Evolutionary conservation across 2,113 vertebrate species (phyloP), one percentile per base, ranked within the genome.

Genomic region (Sisor rabdophorus): DNA sequence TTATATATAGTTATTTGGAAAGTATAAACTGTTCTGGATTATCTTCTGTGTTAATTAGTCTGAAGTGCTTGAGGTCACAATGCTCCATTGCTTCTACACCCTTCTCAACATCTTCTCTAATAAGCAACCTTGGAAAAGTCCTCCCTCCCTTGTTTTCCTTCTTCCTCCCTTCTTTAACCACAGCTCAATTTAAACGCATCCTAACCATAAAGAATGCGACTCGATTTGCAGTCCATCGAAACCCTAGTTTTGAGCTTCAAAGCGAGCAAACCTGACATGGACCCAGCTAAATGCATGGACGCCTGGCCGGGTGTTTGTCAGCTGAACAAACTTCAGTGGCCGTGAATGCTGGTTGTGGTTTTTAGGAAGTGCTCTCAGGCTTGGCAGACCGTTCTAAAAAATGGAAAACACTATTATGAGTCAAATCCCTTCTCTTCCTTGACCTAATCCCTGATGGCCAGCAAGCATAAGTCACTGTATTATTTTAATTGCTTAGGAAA

Each of bases 381-480:
- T 81, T 81, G 70, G 76, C 82, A 30, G 17, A n/a, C 26, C 28
- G 48, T 76, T 64, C 9, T 36, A 15, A 69, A 79, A 84, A 77
- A 81, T 63, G 74, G 79, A 84, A 81, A 84, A 81, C 82, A 79
- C 76, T 76, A 83, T 74, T 71, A 68, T 52, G 55, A 75, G 52
- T 22, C 74, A 69, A 74, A 63, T 36, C 69, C 30, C 52, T 63
- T 24, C 67, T 30, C 40, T 60, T 81, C 80, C 50, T 76, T 63
- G 68, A n/a, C 24, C 28, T 56, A 55, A 56, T 48, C 47, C 52
- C 79, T 50, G 78, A 65, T 53, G 69, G 81, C 64, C 56, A 52
- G 73, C 74, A 72, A 71, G 73, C 30, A 80, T 80, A 71, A 76
- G 83, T 80, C 75, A 82, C 47, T 68, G 68, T 65, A 74, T 32